Base-by-base conservation (phyloP, 2,888 invertebrate species). In the Hyposoter didymator region DNA sequence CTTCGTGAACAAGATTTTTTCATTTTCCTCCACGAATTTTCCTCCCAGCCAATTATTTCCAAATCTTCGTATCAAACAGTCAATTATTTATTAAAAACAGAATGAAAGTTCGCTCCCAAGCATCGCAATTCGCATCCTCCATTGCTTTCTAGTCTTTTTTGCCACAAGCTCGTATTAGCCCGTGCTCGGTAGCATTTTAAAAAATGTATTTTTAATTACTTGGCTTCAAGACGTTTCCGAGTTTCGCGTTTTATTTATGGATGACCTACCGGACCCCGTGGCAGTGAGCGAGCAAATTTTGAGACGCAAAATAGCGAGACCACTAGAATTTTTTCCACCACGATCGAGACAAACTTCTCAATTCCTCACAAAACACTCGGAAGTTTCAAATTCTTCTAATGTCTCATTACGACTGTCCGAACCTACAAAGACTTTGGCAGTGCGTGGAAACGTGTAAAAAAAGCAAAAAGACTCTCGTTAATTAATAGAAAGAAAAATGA, bases 201-300 rank as follows among this genome's bases (percentile, higher is more conserved):
- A 70, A 69, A 49, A 70, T 70, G 5, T 70, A 70, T 70, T 49
- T 70, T 70, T 70, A 45, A 70, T 70, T 47, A 47, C 70, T 70
- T 28, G 28, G 49, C 70, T 45, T 17, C 47, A 49, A 49, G 70
- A 70, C 28, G 47, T 47, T 47, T 17, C 22, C 47, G 70, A 19
- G 70, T n/a, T 28, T 28, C 28, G 28, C 49, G 49, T 70, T 45
- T 47, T 70, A 70, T 70, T 70, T 47, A 70, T 45, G 47, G 47
- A 70, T n/a, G 28, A 22, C 14, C 47, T 17, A 22, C 70, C 28
- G 22, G 45, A 39, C 22, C 47, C 49, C 32, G 12, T 28, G 22
- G 14, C 14, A n/a, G n/a, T 66, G n/a, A 35, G 6, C 7, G 7
- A 19, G 64, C 1, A 39, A 66, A n/a, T 39, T 66, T 39, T 66